phyloP scores from a whole-genome alignment of 2,797 vertebrate genomes.

The Halcyon chelicuti region DNA sequence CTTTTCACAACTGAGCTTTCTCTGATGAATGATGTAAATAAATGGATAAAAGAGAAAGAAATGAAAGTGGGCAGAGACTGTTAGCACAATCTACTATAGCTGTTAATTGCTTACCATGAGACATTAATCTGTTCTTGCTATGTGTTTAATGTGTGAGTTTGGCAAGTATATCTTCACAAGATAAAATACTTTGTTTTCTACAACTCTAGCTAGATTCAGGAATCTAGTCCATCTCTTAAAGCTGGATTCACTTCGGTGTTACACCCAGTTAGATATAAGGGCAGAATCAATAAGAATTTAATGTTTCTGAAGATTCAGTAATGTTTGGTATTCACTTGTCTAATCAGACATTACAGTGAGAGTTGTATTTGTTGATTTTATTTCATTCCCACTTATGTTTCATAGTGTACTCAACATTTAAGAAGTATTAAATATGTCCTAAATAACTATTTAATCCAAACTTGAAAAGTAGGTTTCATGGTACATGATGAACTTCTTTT shows the following conservation, averaged over 20 bases:
- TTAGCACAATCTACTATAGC: not conserved
- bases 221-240: not conserved
- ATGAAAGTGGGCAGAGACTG: not conserved
- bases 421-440: not conserved
- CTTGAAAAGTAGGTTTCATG: conserved; percentile 1
- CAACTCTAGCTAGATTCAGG: not conserved
- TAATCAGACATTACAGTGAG: not conserved
- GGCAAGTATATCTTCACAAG: not conserved
- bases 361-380: not conserved
- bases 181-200: not conserved
- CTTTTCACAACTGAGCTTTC: not conserved
- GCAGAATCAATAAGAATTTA: not conserved
- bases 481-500: not conserved
- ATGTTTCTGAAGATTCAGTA: not conserved
- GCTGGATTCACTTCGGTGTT: not conserved
- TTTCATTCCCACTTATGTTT: not conserved
- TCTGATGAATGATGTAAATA: not conserved
- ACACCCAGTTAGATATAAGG: not conserved
- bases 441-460: not conserved
- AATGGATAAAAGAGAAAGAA: not conserved
- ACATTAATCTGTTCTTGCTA: not conserved
- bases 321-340: not conserved
- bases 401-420: not conserved
- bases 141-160: not conserved
- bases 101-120: not conserved